Evolutionary conservation across 2,888 invertebrate genomes (phyloP).

Genomic region (Miltochrista miniata): DNA sequence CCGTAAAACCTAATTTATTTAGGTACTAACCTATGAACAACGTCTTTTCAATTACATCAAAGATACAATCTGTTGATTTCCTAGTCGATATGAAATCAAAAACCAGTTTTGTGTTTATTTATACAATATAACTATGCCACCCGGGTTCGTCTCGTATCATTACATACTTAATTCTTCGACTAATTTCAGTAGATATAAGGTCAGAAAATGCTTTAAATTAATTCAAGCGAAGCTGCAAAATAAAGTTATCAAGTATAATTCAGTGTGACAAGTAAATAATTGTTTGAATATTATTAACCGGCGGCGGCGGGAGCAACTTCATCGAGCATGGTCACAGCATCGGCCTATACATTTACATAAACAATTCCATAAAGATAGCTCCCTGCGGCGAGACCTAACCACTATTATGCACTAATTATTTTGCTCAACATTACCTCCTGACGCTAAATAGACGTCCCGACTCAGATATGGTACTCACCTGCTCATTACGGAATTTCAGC

Average conservation of each 20-base stretch:
- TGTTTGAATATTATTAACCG: conserved; percentile 22
- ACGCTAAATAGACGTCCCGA: conserved; percentile 67
- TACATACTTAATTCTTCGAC: no score
- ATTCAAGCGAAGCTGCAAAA: conserved; percentile 6
- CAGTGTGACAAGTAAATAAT: conserved; percentile 19
- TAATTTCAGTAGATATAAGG: no score
- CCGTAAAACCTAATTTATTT: conserved; percentile 7
- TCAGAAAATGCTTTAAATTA: no score
- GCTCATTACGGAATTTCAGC: conserved; percentile 69
- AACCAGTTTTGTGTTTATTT: no score
- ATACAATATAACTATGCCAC: no score
- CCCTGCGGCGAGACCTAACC: conserved; percentile 40
- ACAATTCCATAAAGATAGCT: conserved; percentile 31
- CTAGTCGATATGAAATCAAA: no score
- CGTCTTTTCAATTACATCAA: conserved; percentile 11
- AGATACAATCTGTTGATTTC: conserved; percentile 20
- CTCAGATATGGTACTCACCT: conserved; percentile 65
- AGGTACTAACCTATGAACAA: conserved; percentile 10
- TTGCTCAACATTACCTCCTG: conserved; percentile 47
- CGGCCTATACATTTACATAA: conserved; percentile 35
- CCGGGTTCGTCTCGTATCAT: no score
- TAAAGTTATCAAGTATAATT: conserved; percentile 24
- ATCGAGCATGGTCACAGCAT: conserved; percentile 23
- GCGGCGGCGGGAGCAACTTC: conserved; percentile 20
- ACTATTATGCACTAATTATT: conserved; percentile 63